These are phyloP conservation scores for Platysteira castanea DNA, from an alignment of 2,113 vertebrate species.

Conservation along the genomic window DNA sequence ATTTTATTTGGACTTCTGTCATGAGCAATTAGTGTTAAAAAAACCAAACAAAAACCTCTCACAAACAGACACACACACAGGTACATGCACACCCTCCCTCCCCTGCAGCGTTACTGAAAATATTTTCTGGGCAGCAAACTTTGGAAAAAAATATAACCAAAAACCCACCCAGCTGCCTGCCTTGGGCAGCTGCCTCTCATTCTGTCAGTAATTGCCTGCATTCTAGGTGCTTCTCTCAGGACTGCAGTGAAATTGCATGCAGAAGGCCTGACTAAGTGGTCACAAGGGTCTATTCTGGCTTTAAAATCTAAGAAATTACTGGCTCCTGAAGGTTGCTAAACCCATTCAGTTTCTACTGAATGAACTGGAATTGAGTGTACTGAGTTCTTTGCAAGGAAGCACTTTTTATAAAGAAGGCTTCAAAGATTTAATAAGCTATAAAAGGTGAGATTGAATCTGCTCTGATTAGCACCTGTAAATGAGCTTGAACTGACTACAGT, in stretches of 20 bases:
- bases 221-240: not conserved
- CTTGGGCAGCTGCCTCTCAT: not conserved
- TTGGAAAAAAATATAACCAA: not conserved
- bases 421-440: not conserved
- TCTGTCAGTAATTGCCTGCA: not conserved
- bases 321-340: not conserved
- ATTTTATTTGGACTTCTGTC: not conserved
- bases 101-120: not conserved
- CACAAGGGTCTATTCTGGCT: not conserved
- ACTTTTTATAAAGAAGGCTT: not conserved
- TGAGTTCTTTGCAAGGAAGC: not conserved
- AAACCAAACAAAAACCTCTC: rapidly evolving
- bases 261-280: slow-evolving; percentile 1
- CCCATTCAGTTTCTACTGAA: not conserved
- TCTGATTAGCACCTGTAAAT: slow-evolving; percentile 35
- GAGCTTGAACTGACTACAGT: not conserved
- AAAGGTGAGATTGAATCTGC: slow-evolving; percentile 26
- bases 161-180: not conserved
- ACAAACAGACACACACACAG: too few species aligned
- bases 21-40: not conserved
- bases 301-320: slow-evolving; percentile 8
- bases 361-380: not conserved
- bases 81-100: rapidly evolving
- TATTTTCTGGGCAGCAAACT: not conserved
- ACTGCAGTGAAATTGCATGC: not conserved